Evolutionary conservation across 2,888 invertebrate genomes (phyloP), one percentile per base, ranked within the genome.

Genomic region (Glaucopsyche alexis): DNA sequence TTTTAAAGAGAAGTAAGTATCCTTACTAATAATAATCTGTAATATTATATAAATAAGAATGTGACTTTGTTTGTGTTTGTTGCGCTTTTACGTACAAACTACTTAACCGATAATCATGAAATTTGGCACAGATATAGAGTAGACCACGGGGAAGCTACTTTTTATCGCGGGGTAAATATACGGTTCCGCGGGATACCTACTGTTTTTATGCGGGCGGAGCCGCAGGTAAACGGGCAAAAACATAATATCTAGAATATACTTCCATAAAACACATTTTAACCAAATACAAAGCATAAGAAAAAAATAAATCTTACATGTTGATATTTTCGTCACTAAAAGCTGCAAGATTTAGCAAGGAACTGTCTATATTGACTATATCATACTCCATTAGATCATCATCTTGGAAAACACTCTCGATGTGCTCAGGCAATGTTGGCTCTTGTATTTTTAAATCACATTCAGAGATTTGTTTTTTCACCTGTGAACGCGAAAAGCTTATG

Each of bases 301-400:
- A 50, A 78, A 82, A 78, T 71, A n/a, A n/a, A 83, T 84, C 83
- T 81, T 65, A 76, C 71, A 74, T 77, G 49, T 75, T 72, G 5
- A 78, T 72, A 71, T 78, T 77, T 4, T 84, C 83, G 65, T 82
- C 1, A 81, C 80, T 29, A 91, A 77, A 49, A 87, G 74, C 67
- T 84, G 74, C 66, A 84, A 29, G 1, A 29, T 29, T 60, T 75
- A 91, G 73, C 50, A 87, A 78, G 16, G 85, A 80, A 0, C 83
- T 84, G 60, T 88, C 85, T 60, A 93, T 92, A 74, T 93, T 93
- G 9, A 92, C 78, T 42, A 93, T 93, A 45, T 91, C 91, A 71
- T 84, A 93, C 42, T 94, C 93, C 71, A 94, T 86, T 50, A 95
- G 90, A 0, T 93, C 83, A 0, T 94, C 93, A 0, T 94, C 93